Percentiles rank a stretch among this genome's conserved stretches.
These are phyloP conservation scores for Pica pica DNA, from an alignment of 2,113 vertebrate genomes.

Conservation along the genomic window DNA sequence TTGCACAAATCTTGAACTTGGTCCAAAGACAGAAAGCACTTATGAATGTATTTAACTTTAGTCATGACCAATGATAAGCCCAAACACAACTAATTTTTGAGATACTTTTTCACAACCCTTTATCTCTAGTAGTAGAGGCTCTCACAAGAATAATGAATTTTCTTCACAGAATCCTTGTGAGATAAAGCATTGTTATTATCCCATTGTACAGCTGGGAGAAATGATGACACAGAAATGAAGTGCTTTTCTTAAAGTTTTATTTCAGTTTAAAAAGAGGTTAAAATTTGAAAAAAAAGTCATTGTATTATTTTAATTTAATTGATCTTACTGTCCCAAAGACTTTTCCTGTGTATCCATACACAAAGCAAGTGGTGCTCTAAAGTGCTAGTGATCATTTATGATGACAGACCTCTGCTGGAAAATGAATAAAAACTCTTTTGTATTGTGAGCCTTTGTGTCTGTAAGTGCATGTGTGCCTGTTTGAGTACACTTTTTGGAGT, in stretches of 20 bases:
- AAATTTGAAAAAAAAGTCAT: neutral
- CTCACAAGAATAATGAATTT: conserved; percentile 51
- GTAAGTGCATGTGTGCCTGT: neutral
- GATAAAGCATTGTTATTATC: conserved; percentile 41
- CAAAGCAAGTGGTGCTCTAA: neutral
- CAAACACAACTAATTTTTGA: neutral
- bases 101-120: neutral
- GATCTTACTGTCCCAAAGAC: neutral
- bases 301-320: conserved; percentile 18
- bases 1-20: neutral
- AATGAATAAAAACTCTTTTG: neutral
- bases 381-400: neutral
- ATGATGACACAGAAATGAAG: conserved; percentile 2
- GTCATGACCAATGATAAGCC: neutral
- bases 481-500: neutral
- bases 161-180: conserved; percentile 7
- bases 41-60: neutral
- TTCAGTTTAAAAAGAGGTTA: neutral
- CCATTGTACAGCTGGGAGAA: conserved; percentile 13
- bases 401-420: neutral
- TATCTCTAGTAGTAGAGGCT: conserved; percentile 7
- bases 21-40: neutral
- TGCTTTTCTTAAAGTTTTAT: neutral
- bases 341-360: neutral
- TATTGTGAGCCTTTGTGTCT: neutral